Evolutionary conservation across 1,140 invertebrate genomes (phyloP).

Genomic region (Pseudomyrmex concolor): DNA sequence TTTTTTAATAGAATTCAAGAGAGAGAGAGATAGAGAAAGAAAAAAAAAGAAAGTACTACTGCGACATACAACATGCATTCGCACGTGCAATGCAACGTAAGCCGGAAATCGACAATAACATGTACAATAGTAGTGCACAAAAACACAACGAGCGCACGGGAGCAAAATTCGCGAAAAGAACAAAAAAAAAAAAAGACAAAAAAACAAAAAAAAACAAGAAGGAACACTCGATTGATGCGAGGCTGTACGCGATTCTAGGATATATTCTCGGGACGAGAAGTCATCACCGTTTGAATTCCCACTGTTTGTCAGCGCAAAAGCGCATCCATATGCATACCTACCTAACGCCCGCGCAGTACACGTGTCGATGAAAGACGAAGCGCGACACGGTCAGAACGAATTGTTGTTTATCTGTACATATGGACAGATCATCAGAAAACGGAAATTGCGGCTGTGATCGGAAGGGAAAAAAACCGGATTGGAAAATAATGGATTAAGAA

Average conservation of each 20-base stretch:
- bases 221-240: constrained; percentile 30
- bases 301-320: not conserved
- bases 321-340: constrained; percentile 43
- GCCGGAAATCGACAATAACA: not conserved
- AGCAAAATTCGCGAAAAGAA: constrained; percentile 4
- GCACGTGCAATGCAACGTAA: not conserved
- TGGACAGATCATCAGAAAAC: not conserved
- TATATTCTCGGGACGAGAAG: constrained; percentile 20
- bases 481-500: constrained; percentile 7
- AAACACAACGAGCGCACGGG: constrained; percentile 4
- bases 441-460: constrained; percentile 24
- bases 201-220: constrained; percentile 9
- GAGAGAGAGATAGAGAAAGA: too few species aligned
- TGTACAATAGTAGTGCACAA: not conserved
- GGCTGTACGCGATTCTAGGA: not conserved
- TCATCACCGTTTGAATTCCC: constrained; percentile 28
- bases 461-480: constrained; percentile 10
- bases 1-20: not conserved
- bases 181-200: not conserved
- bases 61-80: not conserved
- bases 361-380: constrained; percentile 3
- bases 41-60: too few species aligned
- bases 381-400: not conserved
- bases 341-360: constrained; percentile 5
- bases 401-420: constrained; percentile 2